These are phyloP conservation scores for Parelbella ahira DNA, from an alignment of 2,888 invertebrate species.

Conservation along the genomic window DNA sequence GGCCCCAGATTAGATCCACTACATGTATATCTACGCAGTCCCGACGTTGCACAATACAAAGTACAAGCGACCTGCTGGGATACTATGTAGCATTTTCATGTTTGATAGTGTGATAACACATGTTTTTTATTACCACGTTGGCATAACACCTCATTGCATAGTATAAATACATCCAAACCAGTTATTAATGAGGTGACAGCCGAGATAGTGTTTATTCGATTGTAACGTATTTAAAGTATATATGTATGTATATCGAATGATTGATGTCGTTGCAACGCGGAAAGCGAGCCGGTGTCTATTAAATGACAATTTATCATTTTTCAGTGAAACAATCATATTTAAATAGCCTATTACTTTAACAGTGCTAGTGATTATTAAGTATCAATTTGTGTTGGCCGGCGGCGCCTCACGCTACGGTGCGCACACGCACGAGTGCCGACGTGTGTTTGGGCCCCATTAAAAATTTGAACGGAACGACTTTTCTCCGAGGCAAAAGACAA, in stretches of 20 bases:
- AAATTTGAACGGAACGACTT: conserved; percentile 27
- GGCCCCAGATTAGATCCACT: conserved; percentile 46
- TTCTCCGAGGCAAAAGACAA: conserved; percentile 25
- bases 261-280: too few relatives aligned
- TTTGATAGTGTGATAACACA: conserved; percentile 47
- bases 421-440: too few relatives aligned
- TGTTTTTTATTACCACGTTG: too few relatives aligned
- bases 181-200: conserved; percentile 9
- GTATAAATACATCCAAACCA: conserved; percentile 1
- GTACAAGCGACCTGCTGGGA: conserved; percentile 41
- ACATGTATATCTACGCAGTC: conserved; percentile 51
- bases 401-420: conserved; percentile 42
- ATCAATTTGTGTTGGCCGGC: conserved; percentile 42
- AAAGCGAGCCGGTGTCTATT: conserved; percentile 35
- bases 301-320: conserved; percentile 39
- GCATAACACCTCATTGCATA: conserved; percentile 22
- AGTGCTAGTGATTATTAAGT: conserved; percentile 36
- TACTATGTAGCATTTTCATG: conserved; percentile 42
- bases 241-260: too few relatives aligned
- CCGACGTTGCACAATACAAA: conserved; percentile 52
- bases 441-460: conserved; percentile 43
- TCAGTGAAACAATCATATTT: conserved; percentile 31
- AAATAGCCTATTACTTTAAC: conserved; percentile 33
- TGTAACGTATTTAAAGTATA: conserved; percentile 1
- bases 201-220: conserved; percentile 1